A percentile compares a stretch with the other conserved stretches of the same genome.
Conservation (phyloP, 2,113 vertebrate genomes). For the Tympanuchus pallidicinctus region DNA sequence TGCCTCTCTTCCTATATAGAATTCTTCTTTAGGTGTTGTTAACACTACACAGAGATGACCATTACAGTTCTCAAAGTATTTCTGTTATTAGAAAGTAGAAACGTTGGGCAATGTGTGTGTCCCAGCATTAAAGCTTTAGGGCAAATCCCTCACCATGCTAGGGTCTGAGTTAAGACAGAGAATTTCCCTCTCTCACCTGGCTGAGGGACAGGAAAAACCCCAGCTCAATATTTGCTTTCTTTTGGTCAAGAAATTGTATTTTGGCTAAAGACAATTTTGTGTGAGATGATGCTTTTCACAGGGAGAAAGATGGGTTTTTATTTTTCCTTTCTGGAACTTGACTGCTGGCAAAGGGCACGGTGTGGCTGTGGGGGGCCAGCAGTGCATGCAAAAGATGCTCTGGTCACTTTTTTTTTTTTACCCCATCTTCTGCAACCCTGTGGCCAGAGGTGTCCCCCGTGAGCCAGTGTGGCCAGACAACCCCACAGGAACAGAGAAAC, state of each 20-base stretch:
- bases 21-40: not conserved
- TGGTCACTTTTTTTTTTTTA: not conserved
- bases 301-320: not conserved
- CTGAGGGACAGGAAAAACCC: not conserved
- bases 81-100: not conserved
- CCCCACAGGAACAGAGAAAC: not conserved
- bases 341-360: not conserved
- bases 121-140: not conserved
- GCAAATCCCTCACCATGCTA: not conserved
- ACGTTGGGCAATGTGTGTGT: not conserved
- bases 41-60: not conserved
- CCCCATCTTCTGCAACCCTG: not conserved
- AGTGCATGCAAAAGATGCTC: not conserved
- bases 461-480: not conserved
- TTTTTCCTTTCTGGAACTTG: not conserved
- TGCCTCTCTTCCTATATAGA: not conserved
- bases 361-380: not conserved
- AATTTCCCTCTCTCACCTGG: not conserved
- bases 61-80: not conserved
- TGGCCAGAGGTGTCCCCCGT: not conserved
- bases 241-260: not conserved
- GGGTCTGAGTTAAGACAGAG: not conserved
- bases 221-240: not conserved
- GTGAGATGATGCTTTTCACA: not conserved
- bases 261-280: not conserved